These are phyloP conservation scores for Thamnophis elegans DNA, from an alignment of 2,797 vertebrate genomes.

Conservation along the genomic window DNA sequence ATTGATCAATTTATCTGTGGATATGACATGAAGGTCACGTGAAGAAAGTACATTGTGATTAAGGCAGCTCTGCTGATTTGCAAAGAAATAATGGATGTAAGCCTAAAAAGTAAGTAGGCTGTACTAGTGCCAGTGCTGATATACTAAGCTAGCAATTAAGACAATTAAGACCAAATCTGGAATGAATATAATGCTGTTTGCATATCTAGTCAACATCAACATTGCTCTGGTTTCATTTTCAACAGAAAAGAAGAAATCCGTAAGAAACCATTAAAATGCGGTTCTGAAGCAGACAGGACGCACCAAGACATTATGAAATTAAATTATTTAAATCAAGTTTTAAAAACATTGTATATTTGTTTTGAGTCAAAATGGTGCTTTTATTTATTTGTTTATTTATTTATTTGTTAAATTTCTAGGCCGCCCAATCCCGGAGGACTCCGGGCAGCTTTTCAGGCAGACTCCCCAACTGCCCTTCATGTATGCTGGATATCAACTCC, in stretches of 20 bases:
- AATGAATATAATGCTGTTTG: slow-evolving; percentile 14
- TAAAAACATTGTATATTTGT: background rate
- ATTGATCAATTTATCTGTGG: slow-evolving; percentile 21
- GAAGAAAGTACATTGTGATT: slow-evolving; percentile 21
- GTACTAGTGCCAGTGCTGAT: background rate
- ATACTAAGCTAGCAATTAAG: slow-evolving; percentile 7
- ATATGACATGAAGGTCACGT: accelerated
- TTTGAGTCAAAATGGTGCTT: background rate
- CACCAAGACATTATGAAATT: background rate
- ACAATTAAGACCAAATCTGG: background rate
- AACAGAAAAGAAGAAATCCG: background rate
- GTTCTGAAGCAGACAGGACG: background rate
- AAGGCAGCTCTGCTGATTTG: slow-evolving; percentile 29
- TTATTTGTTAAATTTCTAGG: too few relatives aligned
- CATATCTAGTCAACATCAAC: accelerated
- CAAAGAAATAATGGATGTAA: slow-evolving; percentile 32
- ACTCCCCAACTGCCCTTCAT: background rate
- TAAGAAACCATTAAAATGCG: background rate
- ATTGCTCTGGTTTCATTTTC: slow-evolving; percentile 4
- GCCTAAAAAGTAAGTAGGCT: background rate
- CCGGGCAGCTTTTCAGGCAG: too few relatives aligned
- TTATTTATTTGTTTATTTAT: too few relatives aligned
- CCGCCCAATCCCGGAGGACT: too few relatives aligned
- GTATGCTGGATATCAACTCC: background rate
- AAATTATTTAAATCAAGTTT: background rate